These are phyloP conservation scores for Phortica magna DNA, from an alignment of 2,888 invertebrate genomes.

Conservation along the genomic window DNA sequence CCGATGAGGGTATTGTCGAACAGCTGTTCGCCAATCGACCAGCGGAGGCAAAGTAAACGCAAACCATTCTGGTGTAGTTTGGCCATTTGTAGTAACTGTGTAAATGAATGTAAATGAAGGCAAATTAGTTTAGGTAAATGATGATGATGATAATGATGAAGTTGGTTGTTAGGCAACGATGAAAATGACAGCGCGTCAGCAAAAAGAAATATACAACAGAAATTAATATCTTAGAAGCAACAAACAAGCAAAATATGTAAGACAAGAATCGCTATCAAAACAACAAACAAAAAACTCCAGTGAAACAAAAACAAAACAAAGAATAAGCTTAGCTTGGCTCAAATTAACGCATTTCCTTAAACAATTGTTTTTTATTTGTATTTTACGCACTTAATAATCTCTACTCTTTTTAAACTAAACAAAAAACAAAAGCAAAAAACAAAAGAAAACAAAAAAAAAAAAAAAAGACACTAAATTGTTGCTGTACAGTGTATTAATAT, in stretches of 20 bases:
- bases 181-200: neutral
- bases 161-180: neutral
- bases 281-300: neutral
- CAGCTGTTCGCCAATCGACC: conserved; percentile 87
- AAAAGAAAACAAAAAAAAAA: neutral
- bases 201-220: neutral
- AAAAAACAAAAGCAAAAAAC: neutral
- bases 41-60: conserved; percentile 73
- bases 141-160: neutral
- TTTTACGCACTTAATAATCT: neutral
- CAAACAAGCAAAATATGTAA: neutral
- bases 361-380: neutral
- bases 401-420: neutral
- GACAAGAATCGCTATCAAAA: neutral
- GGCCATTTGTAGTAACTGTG: neutral
- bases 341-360: conserved; percentile 26
- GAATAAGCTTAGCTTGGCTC: conserved; percentile 4
- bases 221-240: neutral
- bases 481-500: neutral
- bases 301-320: conserved; percentile 1
- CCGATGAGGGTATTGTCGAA: conserved; percentile 93
- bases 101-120: conserved; percentile 12
- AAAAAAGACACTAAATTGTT: neutral
- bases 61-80: neutral
- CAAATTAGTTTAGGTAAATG: conserved; percentile 5